Conservation (phyloP, 2,888 invertebrate genomes). For the Phytoseiulus persimilis region DNA sequence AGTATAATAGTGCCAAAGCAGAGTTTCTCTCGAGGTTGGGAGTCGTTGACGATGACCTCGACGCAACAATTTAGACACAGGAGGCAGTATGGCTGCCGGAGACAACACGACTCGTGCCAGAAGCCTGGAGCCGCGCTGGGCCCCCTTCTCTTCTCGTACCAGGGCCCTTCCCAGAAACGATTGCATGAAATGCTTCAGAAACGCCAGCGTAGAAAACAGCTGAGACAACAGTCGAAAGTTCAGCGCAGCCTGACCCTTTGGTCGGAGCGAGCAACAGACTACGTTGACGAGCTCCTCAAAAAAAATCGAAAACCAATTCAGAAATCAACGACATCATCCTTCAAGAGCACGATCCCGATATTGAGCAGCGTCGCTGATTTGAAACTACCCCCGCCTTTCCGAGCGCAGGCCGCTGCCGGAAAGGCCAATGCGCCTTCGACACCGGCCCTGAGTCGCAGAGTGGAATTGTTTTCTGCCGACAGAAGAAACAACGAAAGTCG, state of each 20-base stretch:
- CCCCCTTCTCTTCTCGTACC: slow-evolving; percentile 21
- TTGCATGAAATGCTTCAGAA: slow-evolving; percentile 28
- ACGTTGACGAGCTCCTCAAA: slow-evolving; percentile 23
- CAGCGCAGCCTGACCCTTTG: slow-evolving; percentile 29
- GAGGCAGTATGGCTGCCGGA: neutral
- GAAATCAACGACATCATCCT: neutral
- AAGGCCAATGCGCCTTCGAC: neutral
- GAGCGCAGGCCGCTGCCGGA: neutral
- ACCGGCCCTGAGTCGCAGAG: neutral
- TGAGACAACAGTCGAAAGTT: slow-evolving; percentile 35
- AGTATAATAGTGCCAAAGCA: neutral
- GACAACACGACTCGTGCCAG: neutral
- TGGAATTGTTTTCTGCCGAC: neutral
- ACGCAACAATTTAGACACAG: neutral
- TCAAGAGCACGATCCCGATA: no score
- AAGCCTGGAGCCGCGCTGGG: slow-evolving; percentile 15
- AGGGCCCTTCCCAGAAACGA: slow-evolving; percentile 36
- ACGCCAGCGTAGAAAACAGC: slow-evolving; percentile 28
- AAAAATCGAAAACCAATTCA: neutral
- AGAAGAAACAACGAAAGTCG: slow-evolving; percentile 1
- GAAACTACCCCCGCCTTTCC: neutral
- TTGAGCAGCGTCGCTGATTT: neutral
- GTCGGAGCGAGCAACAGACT: slow-evolving; percentile 29
- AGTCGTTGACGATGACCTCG: neutral
- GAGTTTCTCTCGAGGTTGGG: neutral